Percentiles rank a stretch among this genome's conserved stretches.
Conservation (phyloP, 2,113 vertebrate species). For the Columba janthina region DNA sequence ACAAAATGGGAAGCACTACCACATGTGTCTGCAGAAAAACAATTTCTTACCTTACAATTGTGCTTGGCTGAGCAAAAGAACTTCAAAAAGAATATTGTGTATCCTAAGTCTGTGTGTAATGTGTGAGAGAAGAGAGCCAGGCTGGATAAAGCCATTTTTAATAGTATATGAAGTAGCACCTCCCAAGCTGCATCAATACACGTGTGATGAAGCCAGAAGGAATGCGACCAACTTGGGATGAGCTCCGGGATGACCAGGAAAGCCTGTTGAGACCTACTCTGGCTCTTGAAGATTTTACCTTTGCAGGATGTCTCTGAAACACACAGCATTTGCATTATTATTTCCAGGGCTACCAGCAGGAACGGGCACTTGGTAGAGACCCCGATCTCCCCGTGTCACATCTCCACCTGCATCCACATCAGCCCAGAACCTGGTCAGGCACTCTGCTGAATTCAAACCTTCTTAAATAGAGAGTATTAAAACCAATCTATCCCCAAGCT, state of each 20-base stretch:
- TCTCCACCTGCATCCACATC: not conserved
- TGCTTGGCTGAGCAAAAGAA: slow-evolving; percentile 35
- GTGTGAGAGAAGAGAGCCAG: not conserved
- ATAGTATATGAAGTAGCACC: not conserved
- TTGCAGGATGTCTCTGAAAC: no score
- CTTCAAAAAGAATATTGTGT: not conserved
- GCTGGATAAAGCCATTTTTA: not conserved
- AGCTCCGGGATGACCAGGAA: not conserved
- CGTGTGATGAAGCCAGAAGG: not conserved
- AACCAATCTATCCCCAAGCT: not conserved
- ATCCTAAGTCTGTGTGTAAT: not conserved
- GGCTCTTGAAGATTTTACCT: no score
- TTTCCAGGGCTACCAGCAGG: not conserved
- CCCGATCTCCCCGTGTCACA: accelerated
- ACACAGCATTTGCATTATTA: not conserved
- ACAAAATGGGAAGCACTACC: slow-evolving; percentile 24
- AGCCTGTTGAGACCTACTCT: not conserved
- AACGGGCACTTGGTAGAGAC: accelerated
- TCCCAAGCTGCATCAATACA: not conserved
- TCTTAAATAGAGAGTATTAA: not conserved
- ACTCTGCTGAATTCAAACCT: not conserved
- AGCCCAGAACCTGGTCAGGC: not conserved
- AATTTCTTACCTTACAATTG: slow-evolving; percentile 40
- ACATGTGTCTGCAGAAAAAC: not conserved
- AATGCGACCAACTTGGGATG: not conserved